Evolutionary conservation across 2,888 invertebrate species (phyloP).

Genomic region (Macrophya alboannulata): DNA sequence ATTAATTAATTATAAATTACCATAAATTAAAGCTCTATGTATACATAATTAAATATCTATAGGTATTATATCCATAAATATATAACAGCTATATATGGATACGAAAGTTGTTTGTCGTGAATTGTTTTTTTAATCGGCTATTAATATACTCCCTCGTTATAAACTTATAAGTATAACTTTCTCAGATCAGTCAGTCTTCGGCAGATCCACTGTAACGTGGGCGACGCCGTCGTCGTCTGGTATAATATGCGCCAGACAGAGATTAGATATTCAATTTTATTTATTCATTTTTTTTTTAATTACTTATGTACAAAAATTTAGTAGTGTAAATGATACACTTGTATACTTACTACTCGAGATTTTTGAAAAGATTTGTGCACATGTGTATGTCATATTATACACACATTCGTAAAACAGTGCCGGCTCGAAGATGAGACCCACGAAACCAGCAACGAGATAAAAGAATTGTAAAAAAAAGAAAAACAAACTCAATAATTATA

Average conservation of each 20-base stretch:
- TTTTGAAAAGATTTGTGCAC: neutral
- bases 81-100: constrained; percentile 35
- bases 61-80: too few relatives aligned
- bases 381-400: neutral
- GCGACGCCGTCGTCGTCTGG: neutral
- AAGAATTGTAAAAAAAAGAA: too few relatives aligned
- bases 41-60: too few relatives aligned
- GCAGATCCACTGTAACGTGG: neutral
- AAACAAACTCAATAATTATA: too few relatives aligned
- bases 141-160: constrained; percentile 48
- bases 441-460: neutral
- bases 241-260: neutral
- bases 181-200: neutral
- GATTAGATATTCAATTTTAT: neutral
- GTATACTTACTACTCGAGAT: constrained; percentile 2
- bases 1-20: neutral
- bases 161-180: neutral
- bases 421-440: neutral
- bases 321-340: neutral
- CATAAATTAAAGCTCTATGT: neutral
- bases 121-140: constrained; percentile 49
- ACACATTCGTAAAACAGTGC: neutral
- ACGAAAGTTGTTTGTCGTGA: constrained; percentile 51
- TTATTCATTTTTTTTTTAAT: neutral
- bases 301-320: neutral